These are phyloP conservation scores for Hemicrepidius hirtus DNA, from an alignment of 2,888 invertebrate genomes.

Conservation along the genomic window DNA sequence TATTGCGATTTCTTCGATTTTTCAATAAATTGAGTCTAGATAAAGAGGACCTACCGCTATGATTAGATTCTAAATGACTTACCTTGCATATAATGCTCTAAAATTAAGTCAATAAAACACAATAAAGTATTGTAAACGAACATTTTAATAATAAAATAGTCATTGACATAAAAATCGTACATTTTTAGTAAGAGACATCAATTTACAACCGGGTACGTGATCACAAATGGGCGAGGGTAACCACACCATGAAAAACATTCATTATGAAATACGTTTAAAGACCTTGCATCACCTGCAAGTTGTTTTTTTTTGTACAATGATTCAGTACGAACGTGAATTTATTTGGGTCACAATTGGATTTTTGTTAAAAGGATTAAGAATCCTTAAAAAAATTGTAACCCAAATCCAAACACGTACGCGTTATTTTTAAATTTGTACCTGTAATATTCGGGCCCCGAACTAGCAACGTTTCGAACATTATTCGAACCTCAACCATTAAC, in stretches of 20 bases:
- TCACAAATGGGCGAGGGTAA: conserved; percentile 62
- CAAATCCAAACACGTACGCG: conserved; percentile 34
- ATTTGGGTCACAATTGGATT: conserved; percentile 15
- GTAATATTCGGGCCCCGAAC: conserved; percentile 42
- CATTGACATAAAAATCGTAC: conserved; percentile 71
- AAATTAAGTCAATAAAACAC: background rate
- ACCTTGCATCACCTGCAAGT: conserved; percentile 43
- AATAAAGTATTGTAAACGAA: conserved; percentile 64
- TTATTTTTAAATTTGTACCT: conserved; percentile 43
- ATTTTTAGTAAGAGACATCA: conserved; percentile 63
- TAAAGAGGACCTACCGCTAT: no score
- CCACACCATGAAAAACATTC: conserved; percentile 54
- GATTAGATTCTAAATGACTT: no score
- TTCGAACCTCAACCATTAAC: conserved; percentile 36
- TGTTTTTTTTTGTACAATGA: conserved; percentile 41
- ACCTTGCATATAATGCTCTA: no score
- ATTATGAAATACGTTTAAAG: conserved; percentile 55
- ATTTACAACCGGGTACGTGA: conserved; percentile 62
- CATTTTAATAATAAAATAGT: conserved; percentile 72
- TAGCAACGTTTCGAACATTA: conserved; percentile 32
- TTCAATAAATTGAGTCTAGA: no score
- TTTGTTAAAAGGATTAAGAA: conserved; percentile 42
- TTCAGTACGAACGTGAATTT: conserved; percentile 25
- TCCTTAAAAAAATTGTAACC: conserved; percentile 32
- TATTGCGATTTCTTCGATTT: no score